Base-by-base conservation (phyloP, 1,140 invertebrate genomes). In the Euwallacea similis region DNA sequence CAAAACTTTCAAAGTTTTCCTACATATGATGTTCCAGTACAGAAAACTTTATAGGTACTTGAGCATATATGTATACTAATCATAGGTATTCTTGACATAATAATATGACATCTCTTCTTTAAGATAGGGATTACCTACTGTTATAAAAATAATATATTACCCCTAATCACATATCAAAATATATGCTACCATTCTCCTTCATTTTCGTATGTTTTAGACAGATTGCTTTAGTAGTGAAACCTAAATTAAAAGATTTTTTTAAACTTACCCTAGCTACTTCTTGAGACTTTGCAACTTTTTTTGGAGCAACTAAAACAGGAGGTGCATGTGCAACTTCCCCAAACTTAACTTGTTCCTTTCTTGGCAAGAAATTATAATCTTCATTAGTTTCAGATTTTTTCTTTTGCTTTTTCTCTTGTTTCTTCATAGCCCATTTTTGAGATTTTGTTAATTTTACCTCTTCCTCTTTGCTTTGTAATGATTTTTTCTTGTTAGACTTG, bases 261-360 rank as follows among this genome's bases (percentile, higher is more conserved):
- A 54, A 50, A 61, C 78, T 81, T 82, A 86, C 85, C 77, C 85
- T 82, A 2, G 78, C 72, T 2, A 78, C 81, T 61, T 72, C 81
- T 42, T 76, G 65, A 54, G 70, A 53, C 58, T 70, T 72, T 79
- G 83, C 74, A 46, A 82, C 81, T 75, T 85, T 85, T 70, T 79
- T 83, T 2, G 87, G 86, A 47, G 80, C 73, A 69, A 79, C 84
- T 0, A 91, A 78, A 72, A 80, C 79, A 16, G 90, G 89, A 11
- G 89, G 89, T 67, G 83, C 87, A 77, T 89, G 86, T n/a, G 80
- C 85, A 61, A 88, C 81, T 76, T 91, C 90, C 2, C 88, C 89
- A 83, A 91, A 91, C 76, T 84, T 76, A 47, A 90, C 81, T 66
- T 84, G 79, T 76, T 91, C 89, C 55, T 81, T 79, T n/a, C 81